These are phyloP conservation scores for Lordiphosa andalusiaca DNA, from an alignment of 2,888 invertebrate genomes.

Conservation along the genomic window DNA sequence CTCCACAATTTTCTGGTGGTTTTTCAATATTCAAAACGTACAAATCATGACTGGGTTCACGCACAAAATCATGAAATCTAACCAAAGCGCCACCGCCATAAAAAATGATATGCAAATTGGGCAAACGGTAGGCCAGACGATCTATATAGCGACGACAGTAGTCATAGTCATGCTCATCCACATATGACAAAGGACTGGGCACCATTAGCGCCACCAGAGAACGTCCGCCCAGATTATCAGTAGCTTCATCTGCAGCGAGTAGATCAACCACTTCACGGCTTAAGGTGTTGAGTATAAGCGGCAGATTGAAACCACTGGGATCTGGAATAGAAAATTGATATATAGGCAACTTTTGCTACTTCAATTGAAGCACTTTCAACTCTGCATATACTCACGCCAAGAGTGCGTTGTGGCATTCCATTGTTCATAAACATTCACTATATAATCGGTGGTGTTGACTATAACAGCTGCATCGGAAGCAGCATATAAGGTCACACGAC, in stretches of 20 bases:
- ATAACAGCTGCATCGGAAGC: slow-evolving; percentile 84
- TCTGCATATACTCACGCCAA: slow-evolving; percentile 68
- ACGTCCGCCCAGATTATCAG: slow-evolving; percentile 84
- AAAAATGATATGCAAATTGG: slow-evolving; percentile 85
- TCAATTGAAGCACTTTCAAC: no score
- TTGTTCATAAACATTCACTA: slow-evolving; percentile 83
- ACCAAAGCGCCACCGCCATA: slow-evolving; percentile 83
- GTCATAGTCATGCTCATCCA: slow-evolving; percentile 82
- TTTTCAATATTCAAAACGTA: slow-evolving; percentile 75
- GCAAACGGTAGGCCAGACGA: slow-evolving; percentile 83
- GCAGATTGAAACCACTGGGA: slow-evolving; percentile 83
- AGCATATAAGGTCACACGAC: slow-evolving; percentile 85
- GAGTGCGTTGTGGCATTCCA: slow-evolving; percentile 84
- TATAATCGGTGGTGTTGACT: slow-evolving; percentile 84
- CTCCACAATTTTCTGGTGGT: slow-evolving; percentile 63
- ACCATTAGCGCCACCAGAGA: slow-evolving; percentile 85
- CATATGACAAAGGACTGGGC: slow-evolving; percentile 82
- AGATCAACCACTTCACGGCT: slow-evolving; percentile 81
- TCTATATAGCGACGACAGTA: slow-evolving; percentile 82
- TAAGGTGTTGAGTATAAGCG: slow-evolving; percentile 82
- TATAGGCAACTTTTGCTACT: no score
- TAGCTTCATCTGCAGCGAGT: slow-evolving; percentile 82
- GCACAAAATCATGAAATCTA: slow-evolving; percentile 83
- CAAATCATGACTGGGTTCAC: slow-evolving; percentile 83
- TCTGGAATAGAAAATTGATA: slow-evolving; percentile 78